Percentiles rank a stretch among this genome's conserved stretches.
phyloP scores from a whole-genome alignment of 2,888 invertebrate species.

The Ligdia adustata region DNA sequence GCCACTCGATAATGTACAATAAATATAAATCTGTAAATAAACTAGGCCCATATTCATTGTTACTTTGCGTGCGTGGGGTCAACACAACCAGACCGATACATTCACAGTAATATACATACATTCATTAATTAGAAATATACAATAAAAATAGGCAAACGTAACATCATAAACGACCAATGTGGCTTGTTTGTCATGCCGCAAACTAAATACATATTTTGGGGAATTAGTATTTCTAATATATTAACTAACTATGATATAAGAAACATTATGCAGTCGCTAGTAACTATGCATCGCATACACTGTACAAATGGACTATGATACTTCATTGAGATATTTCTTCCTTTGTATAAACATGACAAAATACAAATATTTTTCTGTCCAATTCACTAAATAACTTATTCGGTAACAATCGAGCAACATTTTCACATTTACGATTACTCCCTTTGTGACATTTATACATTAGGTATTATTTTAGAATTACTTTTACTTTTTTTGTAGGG shows the following conservation, averaged over 20 bases:
- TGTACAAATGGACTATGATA: constrained; percentile 82
- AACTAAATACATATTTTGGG: constrained; percentile 65
- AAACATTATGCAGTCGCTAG: constrained; percentile 69
- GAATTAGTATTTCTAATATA: constrained; percentile 75
- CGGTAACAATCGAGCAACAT: constrained; percentile 80
- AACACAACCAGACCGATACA: constrained; percentile 67
- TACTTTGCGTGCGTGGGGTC: constrained; percentile 66
- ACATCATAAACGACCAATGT: constrained; percentile 52
- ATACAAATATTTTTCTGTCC: constrained; percentile 79
- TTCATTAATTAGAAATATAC: constrained; percentile 40
- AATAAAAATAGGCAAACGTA: constrained; percentile 54
- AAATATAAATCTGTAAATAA: constrained; percentile 57
- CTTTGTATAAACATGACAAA: constrained; percentile 83
- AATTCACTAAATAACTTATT: constrained; percentile 73
- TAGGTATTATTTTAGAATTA: constrained; percentile 51
- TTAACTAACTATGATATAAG: constrained; percentile 76
- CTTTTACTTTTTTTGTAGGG: constrained; percentile 42
- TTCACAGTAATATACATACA: constrained; percentile 48
- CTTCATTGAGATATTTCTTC: constrained; percentile 76
- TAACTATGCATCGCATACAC: constrained; percentile 75
- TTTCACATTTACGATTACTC: constrained; percentile 71
- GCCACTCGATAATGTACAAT: constrained; percentile 52
- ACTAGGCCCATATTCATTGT: constrained; percentile 79
- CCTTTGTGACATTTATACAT: constrained; percentile 73
- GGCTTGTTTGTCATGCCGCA: constrained; percentile 72